Conservation (phyloP, 2,888 invertebrate genomes). For the Sussaba pulchella region DNA sequence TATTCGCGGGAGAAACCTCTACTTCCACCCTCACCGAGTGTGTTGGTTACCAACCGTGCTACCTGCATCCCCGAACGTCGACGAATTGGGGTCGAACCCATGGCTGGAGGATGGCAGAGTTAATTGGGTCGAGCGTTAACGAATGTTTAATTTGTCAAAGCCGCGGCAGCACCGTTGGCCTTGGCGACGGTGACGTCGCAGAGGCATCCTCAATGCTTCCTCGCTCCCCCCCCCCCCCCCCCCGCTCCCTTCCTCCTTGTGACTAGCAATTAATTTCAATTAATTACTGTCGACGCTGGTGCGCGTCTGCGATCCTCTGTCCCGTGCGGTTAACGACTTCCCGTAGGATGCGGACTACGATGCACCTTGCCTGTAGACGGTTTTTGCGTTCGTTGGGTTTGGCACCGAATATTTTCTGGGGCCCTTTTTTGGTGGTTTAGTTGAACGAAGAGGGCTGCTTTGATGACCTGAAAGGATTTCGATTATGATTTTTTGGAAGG, state of each 20-base stretch:
- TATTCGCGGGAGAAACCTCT: constrained; percentile 6
- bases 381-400: neutral
- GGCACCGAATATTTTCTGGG: neutral
- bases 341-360: constrained; percentile 29
- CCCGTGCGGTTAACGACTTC: constrained; percentile 55
- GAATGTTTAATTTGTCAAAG: constrained; percentile 79
- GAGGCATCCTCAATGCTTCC: constrained; percentile 6
- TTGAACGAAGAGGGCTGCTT: too few relatives aligned
- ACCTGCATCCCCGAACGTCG: constrained; percentile 22
- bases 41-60: neutral
- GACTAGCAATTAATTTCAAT: constrained; percentile 76
- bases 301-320: constrained; percentile 22
- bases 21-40: constrained; percentile 41
- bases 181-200: constrained; percentile 32
- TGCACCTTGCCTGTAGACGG: constrained; percentile 3
- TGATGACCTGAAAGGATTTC: too few relatives aligned
- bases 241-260: too few relatives aligned
- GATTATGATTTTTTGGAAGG: neutral
- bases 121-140: constrained; percentile 76
- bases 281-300: constrained; percentile 68
- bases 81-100: constrained; percentile 68
- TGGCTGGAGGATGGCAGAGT: constrained; percentile 59
- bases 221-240: too few relatives aligned
- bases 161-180: constrained; percentile 58
- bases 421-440: too few relatives aligned